Evolutionary conservation across 2,888 invertebrate species (phyloP).

Genomic region (Sphaerophoria rueppellii): DNA sequence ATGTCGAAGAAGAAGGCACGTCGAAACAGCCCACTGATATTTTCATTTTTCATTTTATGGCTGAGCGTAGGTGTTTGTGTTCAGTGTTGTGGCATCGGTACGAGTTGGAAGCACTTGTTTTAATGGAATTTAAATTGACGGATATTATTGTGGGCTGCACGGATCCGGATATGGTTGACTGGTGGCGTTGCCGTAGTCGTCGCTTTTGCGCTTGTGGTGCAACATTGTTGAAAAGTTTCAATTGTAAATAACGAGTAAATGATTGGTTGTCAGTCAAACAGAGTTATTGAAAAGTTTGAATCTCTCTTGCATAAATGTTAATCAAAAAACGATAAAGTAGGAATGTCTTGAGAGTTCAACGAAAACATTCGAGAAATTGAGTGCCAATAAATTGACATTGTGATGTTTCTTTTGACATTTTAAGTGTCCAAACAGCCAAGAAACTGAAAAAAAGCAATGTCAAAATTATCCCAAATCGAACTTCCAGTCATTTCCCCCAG

Average conservation of each 20-base stretch:
- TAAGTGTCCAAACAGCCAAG: too few relatives aligned
- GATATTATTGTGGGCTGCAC: slow-evolving; percentile 40
- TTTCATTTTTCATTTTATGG: not conserved
- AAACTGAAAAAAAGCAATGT: too few relatives aligned
- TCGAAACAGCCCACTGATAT: slow-evolving; percentile 24
- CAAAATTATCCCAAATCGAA: too few relatives aligned
- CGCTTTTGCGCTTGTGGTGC: slow-evolving; percentile 12
- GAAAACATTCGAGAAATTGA: too few relatives aligned
- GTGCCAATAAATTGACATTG: too few relatives aligned
- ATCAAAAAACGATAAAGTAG: not conserved
- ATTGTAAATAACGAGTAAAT: slow-evolving; percentile 12
- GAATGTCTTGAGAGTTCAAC: too few relatives aligned
- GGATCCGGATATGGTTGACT: slow-evolving; percentile 43
- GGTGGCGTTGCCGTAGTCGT: not conserved
- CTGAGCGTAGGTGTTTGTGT: not conserved
- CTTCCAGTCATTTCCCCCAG: too few relatives aligned
- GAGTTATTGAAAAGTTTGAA: slow-evolving; percentile 19
- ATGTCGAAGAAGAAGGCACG: slow-evolving; percentile 31
- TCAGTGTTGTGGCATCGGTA: not conserved
- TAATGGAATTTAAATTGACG: slow-evolving; percentile 51
- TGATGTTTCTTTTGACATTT: too few relatives aligned
- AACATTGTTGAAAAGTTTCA: slow-evolving; percentile 60
- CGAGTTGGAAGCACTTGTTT: slow-evolving; percentile 31
- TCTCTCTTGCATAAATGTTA: slow-evolving; percentile 12
- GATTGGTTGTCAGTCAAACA: slow-evolving; percentile 4